A percentile compares a stretch with the other conserved stretches of the same genome.
These are phyloP conservation scores for Crossaster papposus DNA, from an alignment of 53 echinoderm and acorn worm species.

Conservation along the genomic window DNA sequence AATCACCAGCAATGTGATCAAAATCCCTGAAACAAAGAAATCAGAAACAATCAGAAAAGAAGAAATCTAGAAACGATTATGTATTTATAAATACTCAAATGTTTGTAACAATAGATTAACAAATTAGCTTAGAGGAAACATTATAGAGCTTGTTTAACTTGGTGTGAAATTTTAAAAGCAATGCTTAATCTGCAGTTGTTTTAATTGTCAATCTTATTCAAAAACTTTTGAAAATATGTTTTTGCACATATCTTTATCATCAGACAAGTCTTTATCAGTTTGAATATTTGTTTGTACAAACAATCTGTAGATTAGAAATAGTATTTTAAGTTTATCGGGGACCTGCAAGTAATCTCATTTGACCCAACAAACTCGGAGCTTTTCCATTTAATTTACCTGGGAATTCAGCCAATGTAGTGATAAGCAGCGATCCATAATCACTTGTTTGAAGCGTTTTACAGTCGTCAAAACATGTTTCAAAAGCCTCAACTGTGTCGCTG, in stretches of 20 bases:
- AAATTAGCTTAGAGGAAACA: too few species aligned
- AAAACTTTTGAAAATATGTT: too few species aligned
- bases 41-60: neutral
- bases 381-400: conserved; percentile 57
- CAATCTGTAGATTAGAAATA: too few species aligned
- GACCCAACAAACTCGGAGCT: too few species aligned
- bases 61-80: neutral
- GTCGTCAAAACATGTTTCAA: conserved; percentile 25
- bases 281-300: too few species aligned
- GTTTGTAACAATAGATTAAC: too few species aligned
- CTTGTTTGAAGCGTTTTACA: conserved; percentile 63
- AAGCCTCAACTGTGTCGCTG: neutral
- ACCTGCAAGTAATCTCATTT: too few species aligned
- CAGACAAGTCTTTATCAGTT: too few species aligned
- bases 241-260: too few species aligned
- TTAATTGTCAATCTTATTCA: neutral
- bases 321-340: too few species aligned
- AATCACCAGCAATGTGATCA: conserved; percentile 69
- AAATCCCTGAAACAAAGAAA: conserved; percentile 58
- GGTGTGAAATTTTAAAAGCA: neutral
- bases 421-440: conserved; percentile 70
- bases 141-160: too few species aligned
- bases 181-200: neutral
- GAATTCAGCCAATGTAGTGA: conserved; percentile 82
- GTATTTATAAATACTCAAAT: neutral